Conservation (phyloP, 2,797 vertebrate genomes). For the Petrocephalus schoutedeni region DNA sequence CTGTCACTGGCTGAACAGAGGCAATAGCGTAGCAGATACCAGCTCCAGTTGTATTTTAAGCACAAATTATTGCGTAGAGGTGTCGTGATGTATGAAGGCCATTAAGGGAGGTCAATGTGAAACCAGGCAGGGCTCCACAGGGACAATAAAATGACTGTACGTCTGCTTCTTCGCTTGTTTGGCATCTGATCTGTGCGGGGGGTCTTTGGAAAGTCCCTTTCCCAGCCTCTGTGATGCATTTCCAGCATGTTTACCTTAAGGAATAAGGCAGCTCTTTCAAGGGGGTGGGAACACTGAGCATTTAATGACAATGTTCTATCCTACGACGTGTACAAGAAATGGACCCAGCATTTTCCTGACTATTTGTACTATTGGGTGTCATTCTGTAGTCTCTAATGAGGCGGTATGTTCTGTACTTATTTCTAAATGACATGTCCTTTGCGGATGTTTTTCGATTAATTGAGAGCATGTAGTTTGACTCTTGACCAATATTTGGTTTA, state of each 20-base stretch:
- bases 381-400: background rate
- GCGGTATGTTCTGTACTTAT: background rate
- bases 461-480: background rate
- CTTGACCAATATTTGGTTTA: background rate
- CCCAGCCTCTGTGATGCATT: background rate
- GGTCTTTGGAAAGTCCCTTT: background rate
- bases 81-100: background rate
- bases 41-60: background rate
- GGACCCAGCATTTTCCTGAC: background rate
- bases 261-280: background rate
- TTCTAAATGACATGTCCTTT: background rate
- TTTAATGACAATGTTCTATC: background rate
- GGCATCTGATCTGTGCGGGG: background rate
- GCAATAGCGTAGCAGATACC: background rate
- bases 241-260: background rate
- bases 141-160: background rate
- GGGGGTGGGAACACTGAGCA: background rate
- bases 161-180: background rate
- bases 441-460: background rate
- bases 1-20: background rate
- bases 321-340: background rate
- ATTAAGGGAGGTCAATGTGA: background rate
- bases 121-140: background rate
- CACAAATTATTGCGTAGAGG: background rate
- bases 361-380: background rate